A percentile compares a stretch with the other conserved stretches of the same genome.
Evolutionary conservation across 2,888 invertebrate species (phyloP).

Genomic region (Chironomus tentans): DNA sequence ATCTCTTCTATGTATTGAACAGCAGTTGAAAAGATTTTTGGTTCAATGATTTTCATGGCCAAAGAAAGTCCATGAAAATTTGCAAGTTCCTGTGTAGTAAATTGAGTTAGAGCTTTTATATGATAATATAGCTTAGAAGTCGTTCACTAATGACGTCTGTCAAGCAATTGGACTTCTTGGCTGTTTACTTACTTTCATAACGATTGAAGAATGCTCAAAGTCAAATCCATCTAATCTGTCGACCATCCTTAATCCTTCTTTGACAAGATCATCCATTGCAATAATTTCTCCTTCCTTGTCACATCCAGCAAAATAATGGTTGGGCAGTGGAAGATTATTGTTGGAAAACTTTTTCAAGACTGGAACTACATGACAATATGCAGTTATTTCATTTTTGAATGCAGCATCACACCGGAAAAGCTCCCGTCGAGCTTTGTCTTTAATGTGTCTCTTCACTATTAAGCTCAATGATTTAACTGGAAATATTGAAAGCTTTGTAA

Average conservation of each 20-base stretch:
- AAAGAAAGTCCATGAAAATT: slow-evolving; percentile 39
- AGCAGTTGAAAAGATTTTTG: slow-evolving; percentile 32
- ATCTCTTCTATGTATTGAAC: slow-evolving; percentile 35
- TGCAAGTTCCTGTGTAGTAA: slow-evolving; percentile 36
- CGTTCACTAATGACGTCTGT: too few relatives aligned
- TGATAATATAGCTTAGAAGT: too few relatives aligned
- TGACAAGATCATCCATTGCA: slow-evolving; percentile 37
- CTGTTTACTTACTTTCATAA: slow-evolving; percentile 35
- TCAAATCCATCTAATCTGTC: slow-evolving; percentile 35
- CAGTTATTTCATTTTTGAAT: slow-evolving; percentile 38
- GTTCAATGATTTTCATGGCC: slow-evolving; percentile 34
- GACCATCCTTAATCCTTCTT: slow-evolving; percentile 35
- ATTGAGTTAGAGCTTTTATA: background rate
- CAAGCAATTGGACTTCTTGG: too few relatives aligned
- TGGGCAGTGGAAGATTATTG: slow-evolving; percentile 32
- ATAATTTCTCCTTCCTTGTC: slow-evolving; percentile 34
- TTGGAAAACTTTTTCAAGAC: slow-evolving; percentile 33
- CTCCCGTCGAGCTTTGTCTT: slow-evolving; percentile 36
- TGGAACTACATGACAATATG: slow-evolving; percentile 37
- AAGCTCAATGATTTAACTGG: slow-evolving; percentile 29
- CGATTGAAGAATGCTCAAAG: slow-evolving; percentile 36
- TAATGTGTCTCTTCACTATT: slow-evolving; percentile 40
- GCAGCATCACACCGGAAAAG: slow-evolving; percentile 39
- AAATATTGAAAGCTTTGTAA: too few relatives aligned
- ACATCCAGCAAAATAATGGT: slow-evolving; percentile 33